Percentiles rank a stretch among this genome's conserved stretches.
phyloP scores from a whole-genome alignment of 2,888 invertebrate species.

The Apotomis turbidana region DNA sequence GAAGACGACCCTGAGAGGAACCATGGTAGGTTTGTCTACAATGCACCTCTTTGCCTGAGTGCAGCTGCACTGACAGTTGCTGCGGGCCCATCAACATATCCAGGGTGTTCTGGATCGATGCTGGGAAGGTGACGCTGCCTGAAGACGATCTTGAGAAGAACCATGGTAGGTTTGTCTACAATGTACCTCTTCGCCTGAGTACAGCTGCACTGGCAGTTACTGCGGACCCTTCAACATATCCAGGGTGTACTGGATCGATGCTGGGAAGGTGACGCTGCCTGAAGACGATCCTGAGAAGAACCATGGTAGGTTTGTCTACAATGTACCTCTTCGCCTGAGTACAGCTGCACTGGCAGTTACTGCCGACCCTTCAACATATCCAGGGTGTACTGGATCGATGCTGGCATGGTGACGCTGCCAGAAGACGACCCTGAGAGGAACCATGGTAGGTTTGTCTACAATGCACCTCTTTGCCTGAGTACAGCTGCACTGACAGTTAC shows the following conservation, averaged over 20 bases:
- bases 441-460: slow-evolving; percentile 55
- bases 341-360: slow-evolving; percentile 79
- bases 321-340: too few relatives aligned
- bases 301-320: slow-evolving; percentile 48
- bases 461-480: too few relatives aligned
- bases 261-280: slow-evolving; percentile 65
- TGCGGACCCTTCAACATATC: slow-evolving; percentile 85
- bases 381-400: slow-evolving; percentile 86
- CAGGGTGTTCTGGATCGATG: slow-evolving; percentile 68
- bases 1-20: slow-evolving; percentile 74
- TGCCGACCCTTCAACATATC: slow-evolving; percentile 85
- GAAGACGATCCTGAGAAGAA: slow-evolving; percentile 74
- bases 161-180: slow-evolving; percentile 48
- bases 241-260: slow-evolving; percentile 68
- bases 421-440: slow-evolving; percentile 82
- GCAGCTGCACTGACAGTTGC: slow-evolving; percentile 77
- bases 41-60: too few relatives aligned
- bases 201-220: slow-evolving; percentile 77
- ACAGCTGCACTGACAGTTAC: slow-evolving; percentile 77
- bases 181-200: too few relatives aligned
- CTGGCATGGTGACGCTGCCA: slow-evolving; percentile 79
- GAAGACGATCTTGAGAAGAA: slow-evolving; percentile 67
- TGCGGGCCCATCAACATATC: slow-evolving; percentile 85
- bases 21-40: slow-evolving; percentile 48
- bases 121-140: slow-evolving; percentile 65